phyloP scores from a whole-genome alignment of 2,888 invertebrate genomes.

The Hipparchia sbordonii region DNA sequence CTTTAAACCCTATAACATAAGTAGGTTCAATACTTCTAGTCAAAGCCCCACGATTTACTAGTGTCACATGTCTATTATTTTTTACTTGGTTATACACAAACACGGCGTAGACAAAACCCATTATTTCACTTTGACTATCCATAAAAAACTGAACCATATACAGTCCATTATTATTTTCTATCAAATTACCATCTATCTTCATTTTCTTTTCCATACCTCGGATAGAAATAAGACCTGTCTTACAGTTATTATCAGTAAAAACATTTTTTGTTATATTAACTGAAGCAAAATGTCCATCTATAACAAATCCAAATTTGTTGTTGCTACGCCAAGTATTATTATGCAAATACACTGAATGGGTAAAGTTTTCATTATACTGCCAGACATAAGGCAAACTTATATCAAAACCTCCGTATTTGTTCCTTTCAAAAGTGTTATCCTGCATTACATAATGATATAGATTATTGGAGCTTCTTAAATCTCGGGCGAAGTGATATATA shows the following conservation, averaged over 20 bases:
- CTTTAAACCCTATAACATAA: conserved; percentile 95
- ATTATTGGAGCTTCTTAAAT: conserved; percentile 97
- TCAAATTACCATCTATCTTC: conserved; percentile 90
- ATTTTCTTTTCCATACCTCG: conserved; percentile 98
- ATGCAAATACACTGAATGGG: conserved; percentile 93
- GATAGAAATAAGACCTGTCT: conserved; percentile 89
- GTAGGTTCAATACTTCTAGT: conserved; percentile 84
- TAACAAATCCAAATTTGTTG: conserved; percentile 89
- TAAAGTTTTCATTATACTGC: conserved; percentile 97
- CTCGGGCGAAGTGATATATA: conserved; percentile 94
- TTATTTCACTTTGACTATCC: conserved; percentile 96
- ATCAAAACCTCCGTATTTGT: conserved; percentile 93
- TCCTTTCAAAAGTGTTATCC: conserved; percentile 93
- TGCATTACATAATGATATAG: conserved; percentile 97
- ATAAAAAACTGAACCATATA: conserved; percentile 94
- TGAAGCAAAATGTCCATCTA: conserved; percentile 97
- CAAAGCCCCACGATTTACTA: conserved; percentile 62
- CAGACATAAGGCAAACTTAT: conserved; percentile 96
- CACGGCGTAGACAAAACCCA: conserved; percentile 91
- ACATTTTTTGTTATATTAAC: conserved; percentile 93
- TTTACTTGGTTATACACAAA: conserved; percentile 91
- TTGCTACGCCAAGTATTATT: conserved; percentile 95
- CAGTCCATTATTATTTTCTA: conserved; percentile 90
- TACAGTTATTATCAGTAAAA: conserved; percentile 93
- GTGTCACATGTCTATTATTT: conserved; percentile 83